Conservation (phyloP, 2,888 invertebrate species). For the Dicycla oo region DNA sequence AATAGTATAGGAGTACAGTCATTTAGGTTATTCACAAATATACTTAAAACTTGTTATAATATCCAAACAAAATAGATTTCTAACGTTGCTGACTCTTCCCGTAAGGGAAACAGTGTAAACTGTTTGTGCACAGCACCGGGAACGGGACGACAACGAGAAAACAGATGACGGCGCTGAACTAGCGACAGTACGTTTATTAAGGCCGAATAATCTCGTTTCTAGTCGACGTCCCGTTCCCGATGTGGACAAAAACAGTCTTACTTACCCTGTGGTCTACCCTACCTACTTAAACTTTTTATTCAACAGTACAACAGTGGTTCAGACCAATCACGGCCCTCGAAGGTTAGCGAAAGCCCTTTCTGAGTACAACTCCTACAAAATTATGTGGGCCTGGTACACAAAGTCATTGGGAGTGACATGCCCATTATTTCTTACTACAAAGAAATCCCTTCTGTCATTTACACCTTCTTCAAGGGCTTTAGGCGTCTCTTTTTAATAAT, state of each 20-base stretch:
- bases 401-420: constrained; percentile 91
- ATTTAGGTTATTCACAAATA: neutral
- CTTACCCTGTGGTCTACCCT: too few species aligned
- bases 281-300: constrained; percentile 2
- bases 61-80: neutral
- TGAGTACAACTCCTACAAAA: constrained; percentile 62
- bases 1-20: too few species aligned
- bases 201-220: too few species aligned
- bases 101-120: too few species aligned
- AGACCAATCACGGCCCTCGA: constrained; percentile 16
- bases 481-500: constrained; percentile 66
- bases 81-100: neutral
- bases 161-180: too few species aligned
- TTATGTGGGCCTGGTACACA: constrained; percentile 85
- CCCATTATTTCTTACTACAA: constrained; percentile 88
- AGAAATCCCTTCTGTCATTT: constrained; percentile 85
- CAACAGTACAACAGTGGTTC: constrained; percentile 2
- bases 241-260: too few species aligned
- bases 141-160: too few species aligned
- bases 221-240: too few species aligned
- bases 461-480: constrained; percentile 77
- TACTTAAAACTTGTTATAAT: neutral
- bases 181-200: too few species aligned
- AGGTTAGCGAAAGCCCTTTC: constrained; percentile 69
- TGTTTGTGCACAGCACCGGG: too few species aligned